These are phyloP conservation scores for Hemaris fuciformis DNA, from an alignment of 2,888 invertebrate genomes.

Conservation along the genomic window DNA sequence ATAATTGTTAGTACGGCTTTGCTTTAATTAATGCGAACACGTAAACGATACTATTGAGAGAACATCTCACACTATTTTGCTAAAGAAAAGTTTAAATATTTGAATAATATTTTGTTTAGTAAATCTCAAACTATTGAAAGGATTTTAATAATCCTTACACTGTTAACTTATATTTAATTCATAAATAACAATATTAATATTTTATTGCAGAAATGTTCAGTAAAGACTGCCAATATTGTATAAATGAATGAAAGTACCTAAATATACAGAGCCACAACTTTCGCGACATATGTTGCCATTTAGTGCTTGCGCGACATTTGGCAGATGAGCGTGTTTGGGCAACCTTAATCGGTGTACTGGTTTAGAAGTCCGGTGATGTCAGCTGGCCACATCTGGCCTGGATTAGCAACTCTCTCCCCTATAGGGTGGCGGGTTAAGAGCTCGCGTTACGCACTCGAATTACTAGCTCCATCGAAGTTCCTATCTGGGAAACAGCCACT, in stretches of 20 bases:
- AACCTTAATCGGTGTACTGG: conserved; percentile 75
- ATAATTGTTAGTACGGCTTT: conserved; percentile 25
- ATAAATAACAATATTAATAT: too few species aligned
- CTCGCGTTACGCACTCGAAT: conserved; percentile 57
- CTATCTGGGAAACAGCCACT: conserved; percentile 39
- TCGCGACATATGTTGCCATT: conserved; percentile 12
- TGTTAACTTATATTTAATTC: too few species aligned
- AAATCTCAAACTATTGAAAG: too few species aligned
- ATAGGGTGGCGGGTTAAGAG: conserved; percentile 52
- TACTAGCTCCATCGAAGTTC: conserved; percentile 56
- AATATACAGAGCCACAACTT: not conserved
- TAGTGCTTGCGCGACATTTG: conserved; percentile 54
- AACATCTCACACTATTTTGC: not conserved
- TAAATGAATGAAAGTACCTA: not conserved
- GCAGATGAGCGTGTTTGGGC: conserved; percentile 59
- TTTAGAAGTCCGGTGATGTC: conserved; percentile 71
- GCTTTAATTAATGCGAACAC: conserved; percentile 16
- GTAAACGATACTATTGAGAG: conserved; percentile 13
- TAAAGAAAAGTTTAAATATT: not conserved
- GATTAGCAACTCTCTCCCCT: conserved; percentile 58
- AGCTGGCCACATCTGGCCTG: conserved; percentile 57
- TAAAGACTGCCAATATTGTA: not conserved
- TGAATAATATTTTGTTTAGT: too few species aligned
- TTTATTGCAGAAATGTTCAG: too few species aligned
- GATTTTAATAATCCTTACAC: too few species aligned